Base-by-base conservation (phyloP, 2,113 vertebrate genomes). In the Brachyhypopomus occidentalis region DNA sequence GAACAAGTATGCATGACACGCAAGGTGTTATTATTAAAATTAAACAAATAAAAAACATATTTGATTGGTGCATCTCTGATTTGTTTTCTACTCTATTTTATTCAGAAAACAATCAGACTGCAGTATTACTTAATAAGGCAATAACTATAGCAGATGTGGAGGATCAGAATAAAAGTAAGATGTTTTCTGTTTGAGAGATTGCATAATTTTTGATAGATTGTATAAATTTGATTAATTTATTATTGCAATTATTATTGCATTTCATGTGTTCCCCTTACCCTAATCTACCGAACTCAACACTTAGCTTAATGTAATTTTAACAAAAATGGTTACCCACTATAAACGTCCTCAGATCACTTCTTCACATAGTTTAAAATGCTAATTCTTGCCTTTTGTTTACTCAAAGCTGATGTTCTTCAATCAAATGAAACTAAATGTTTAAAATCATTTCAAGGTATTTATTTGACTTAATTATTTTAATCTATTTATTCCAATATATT, bases 361-460 rank as follows among this genome's bases (percentile, higher is more conserved):
- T 58, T 4, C 56, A 58, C 56, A 58, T 58, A n/a, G 11, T 58
- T 58, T 17, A 5, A 17, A 58, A 58, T 4, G 56, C 56, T 58
- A 58, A 17, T 58, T 58, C 14, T 63, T 60, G 2, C n/a, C 4
- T 60, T n/a, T 60, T 20, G n/a, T 60, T 60, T n/a, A 20, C 23
- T 63, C 60, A 16, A 58, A 63, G 60, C 7, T 12, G 60, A 63
- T 0, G 58, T 1, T 7, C 58, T n/a, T 20, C 58, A 6, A 63
- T 63, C 60, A 25, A 27, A 63, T 23, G 73, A 75, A 30, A 14
- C 56, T 7, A 30, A 38, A 38, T 52, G 19, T 20, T 62, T 75
- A 2, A 75, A 2, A 75, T 62, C 73, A 3, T 75, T 75, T 56
- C 60, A 75, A 75, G 73, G 73, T 75, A 75, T 56, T 75, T 30